These are phyloP conservation scores for Turnix velox DNA, from an alignment of 2,113 vertebrate genomes.

Conservation along the genomic window DNA sequence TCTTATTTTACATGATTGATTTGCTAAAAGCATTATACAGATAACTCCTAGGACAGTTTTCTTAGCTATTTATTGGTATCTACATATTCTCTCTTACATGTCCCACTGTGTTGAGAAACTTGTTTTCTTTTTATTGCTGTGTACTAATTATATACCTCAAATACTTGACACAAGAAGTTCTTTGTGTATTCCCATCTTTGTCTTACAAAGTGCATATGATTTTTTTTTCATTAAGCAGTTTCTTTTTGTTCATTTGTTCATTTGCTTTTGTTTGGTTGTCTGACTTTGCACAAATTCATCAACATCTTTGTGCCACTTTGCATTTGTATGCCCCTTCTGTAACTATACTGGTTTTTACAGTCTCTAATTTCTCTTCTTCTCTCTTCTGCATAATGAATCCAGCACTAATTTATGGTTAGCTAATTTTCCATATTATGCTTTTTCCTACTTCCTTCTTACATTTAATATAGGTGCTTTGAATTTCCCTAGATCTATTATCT, in stretches of 20 bases:
- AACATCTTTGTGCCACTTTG: background rate
- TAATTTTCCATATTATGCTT: background rate
- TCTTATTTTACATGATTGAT: background rate
- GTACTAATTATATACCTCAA: background rate
- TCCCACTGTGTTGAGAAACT: background rate
- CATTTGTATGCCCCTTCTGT: background rate
- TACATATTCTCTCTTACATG: background rate
- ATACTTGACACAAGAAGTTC: background rate
- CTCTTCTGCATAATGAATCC: background rate
- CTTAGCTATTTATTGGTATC: background rate
- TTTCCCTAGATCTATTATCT: background rate
- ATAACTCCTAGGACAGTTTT: background rate
- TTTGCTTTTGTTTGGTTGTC: background rate
- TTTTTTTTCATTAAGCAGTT: background rate
- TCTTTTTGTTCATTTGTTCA: background rate
- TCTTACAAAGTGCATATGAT: background rate
- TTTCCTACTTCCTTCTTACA: background rate
- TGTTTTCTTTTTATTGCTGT: background rate
- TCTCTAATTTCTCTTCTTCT: background rate
- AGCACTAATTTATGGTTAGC: background rate
- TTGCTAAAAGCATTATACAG: background rate
- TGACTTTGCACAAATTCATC: background rate
- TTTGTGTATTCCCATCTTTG: background rate
- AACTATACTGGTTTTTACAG: background rate
- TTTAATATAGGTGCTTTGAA: background rate